Evolutionary conservation across 2,888 invertebrate genomes (phyloP).

Genomic region (Xylota segnis): DNA sequence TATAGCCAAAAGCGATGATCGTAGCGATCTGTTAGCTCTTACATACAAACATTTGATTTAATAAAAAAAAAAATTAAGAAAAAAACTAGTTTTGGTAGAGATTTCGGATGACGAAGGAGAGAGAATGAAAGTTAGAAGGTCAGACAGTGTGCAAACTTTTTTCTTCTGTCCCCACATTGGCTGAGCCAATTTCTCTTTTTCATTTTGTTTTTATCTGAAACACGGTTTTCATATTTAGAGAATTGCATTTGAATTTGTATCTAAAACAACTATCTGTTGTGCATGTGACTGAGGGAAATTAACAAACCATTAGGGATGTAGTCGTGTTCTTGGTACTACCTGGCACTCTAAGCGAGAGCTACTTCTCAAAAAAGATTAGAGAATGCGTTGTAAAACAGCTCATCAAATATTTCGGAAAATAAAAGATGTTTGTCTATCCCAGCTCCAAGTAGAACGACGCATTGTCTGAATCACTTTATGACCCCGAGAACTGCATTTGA

Average conservation of each 20-base stretch:
- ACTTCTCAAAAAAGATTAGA: not conserved
- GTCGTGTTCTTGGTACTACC: not conserved
- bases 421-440: not conserved
- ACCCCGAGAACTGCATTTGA: not conserved
- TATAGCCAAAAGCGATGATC: constrained; percentile 42
- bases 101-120: constrained; percentile 34
- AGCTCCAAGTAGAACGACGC: not conserved
- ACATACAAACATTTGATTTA: constrained; percentile 37
- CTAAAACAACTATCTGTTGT: no score
- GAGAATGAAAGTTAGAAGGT: constrained; percentile 69
- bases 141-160: constrained; percentile 35
- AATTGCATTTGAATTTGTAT: not conserved
- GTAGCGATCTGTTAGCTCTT: constrained; percentile 25
- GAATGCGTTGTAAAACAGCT: not conserved
- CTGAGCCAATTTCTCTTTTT: constrained; percentile 46
- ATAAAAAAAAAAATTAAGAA: constrained; percentile 12
- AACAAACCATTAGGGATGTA: not conserved
- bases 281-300: no score
- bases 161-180: not conserved
- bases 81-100: constrained; percentile 42
- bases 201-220: constrained; percentile 5
- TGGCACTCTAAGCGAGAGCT: not conserved
- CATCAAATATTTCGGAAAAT: not conserved
- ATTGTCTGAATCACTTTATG: constrained; percentile 16
- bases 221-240: not conserved